Evolutionary conservation across 2,888 invertebrate species (phyloP), one percentile per base, ranked within the genome.

Genomic region (Cepaea hortensis): DNA sequence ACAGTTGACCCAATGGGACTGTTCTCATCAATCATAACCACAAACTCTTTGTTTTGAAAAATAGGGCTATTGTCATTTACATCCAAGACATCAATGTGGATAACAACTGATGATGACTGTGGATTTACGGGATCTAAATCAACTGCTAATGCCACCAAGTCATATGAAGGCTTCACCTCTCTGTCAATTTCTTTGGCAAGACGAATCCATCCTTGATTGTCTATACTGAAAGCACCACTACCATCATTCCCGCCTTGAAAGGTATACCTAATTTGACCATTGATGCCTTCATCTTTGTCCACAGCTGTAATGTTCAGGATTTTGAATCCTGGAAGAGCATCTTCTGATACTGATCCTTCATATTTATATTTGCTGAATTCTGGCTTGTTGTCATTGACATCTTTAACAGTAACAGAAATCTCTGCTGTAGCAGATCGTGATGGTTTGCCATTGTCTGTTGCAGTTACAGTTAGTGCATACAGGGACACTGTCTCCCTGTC

Each of bases 341-440:
- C 98, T 95, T 99, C 99, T 92, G 97, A 97, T 0, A 98, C 94
- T 82, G 96, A 96, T 0, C 97, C 97, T 0, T 97, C 96, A 93
- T 98, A 98, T 0, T 97, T 97, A 0, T 97, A 97, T 13, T 96
- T 95, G 72, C 95, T 95, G 92, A 99, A 99, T 0, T 96, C 95
- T 0, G 99, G 99, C 3, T 97, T 96, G 94, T 99, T 99, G 93
- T 99, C 99, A 93, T 99, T 99, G 0, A 98, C 98, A 94, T 99
- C 99, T 0, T 97, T 97, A 0, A 99, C 97, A 0, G 97, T 97
- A 90, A 99, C 98, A 94, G 99, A 98, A 0, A 99, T 97, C 92
- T 98, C 98, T 0, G 99, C 98, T 0, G 98, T 98, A 93, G 99
- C 98, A 1, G 97, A 97, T 23, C 98, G 95, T 0, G 98, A 96